phyloP scores from a whole-genome alignment of 2,113 vertebrate species.

The Ariopsis seemanni region DNA sequence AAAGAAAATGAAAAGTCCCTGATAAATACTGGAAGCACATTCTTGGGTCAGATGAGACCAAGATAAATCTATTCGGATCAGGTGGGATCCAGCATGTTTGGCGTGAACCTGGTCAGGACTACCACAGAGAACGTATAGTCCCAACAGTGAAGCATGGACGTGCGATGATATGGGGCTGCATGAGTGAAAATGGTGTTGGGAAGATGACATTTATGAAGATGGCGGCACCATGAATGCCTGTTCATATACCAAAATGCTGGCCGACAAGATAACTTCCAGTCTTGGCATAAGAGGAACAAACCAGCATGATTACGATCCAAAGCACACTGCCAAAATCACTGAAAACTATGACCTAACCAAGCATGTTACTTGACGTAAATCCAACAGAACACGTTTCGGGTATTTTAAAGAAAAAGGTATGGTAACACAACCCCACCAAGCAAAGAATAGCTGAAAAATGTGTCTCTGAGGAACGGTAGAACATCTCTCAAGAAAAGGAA shows the following conservation, averaged over 20 bases:
- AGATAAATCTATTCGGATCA: neutral
- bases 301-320: neutral
- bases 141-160: neutral
- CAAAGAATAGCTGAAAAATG: neutral
- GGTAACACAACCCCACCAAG: neutral
- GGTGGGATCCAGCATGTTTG: neutral
- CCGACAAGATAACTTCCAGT: neutral
- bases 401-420: neutral
- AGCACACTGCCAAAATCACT: neutral
- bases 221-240: neutral
- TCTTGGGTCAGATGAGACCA: neutral
- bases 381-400: neutral
- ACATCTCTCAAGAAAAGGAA: neutral
- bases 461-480: neutral
- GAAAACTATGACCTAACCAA: neutral
- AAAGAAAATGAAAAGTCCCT: neutral
- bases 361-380: neutral
- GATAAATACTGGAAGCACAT: neutral
- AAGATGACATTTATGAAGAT: conserved; percentile 1
- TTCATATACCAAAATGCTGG: conserved; percentile 3
- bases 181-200: neutral
- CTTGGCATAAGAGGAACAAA: neutral
- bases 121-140: neutral
- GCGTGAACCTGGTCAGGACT: too few species aligned
- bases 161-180: neutral